Evolutionary conservation across 2,797 vertebrate species (phyloP).

Genomic region (Coendou prehensilis): DNA sequence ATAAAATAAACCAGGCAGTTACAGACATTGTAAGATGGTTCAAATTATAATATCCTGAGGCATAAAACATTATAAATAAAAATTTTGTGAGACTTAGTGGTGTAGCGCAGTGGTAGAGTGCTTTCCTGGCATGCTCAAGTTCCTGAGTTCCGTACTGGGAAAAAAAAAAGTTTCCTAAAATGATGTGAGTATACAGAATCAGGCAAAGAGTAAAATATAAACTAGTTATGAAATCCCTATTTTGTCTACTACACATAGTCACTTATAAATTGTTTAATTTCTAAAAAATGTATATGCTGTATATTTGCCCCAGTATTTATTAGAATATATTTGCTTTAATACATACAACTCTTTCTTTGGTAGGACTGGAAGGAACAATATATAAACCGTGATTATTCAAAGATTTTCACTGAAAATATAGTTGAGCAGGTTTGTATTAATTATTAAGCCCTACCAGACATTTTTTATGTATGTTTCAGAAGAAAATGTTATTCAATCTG

Average conservation of each 20-base stretch:
- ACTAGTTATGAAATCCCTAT: not conserved
- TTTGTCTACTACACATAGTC: not conserved
- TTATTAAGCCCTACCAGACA: not conserved
- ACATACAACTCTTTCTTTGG: constrained; percentile 53
- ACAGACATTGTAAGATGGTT: not conserved
- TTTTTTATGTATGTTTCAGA: constrained; percentile 53
- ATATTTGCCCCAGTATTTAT: not conserved
- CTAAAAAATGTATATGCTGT: not conserved
- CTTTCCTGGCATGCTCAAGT: not conserved
- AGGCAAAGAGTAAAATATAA: not conserved
- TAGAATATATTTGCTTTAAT: constrained; percentile 64
- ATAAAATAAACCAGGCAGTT: not conserved
- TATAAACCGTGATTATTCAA: constrained; percentile 96
- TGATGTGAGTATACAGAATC: not conserved
- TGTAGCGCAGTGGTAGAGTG: not conserved
- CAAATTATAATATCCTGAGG: constrained; percentile 1
- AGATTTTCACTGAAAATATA: constrained; percentile 96
- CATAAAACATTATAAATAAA: constrained; percentile 8
- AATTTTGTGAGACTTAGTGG: not conserved
- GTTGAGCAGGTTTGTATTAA: constrained; percentile 94
- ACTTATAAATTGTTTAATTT: constrained; percentile 50
- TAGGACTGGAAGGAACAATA: constrained; percentile 99
- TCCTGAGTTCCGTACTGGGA: not conserved
- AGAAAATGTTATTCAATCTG: not conserved
- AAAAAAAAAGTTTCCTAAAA: not conserved